Base-by-base conservation (phyloP, 2,888 invertebrate genomes). In the Orthonychiurus folsomi region DNA sequence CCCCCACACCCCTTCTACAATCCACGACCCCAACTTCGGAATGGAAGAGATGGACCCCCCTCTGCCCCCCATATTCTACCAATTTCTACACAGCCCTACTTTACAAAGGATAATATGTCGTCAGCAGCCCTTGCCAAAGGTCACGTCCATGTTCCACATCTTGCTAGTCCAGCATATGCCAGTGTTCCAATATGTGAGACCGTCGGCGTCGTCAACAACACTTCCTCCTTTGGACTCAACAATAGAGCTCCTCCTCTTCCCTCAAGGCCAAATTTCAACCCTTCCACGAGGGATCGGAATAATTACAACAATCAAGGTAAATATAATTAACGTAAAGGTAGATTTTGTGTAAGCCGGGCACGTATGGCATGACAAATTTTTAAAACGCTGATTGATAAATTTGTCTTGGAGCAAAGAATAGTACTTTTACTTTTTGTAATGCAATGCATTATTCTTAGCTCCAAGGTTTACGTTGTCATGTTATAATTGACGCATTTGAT, bases 101-200 rank as follows among this genome's bases (percentile, higher is more conserved):
- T 55, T 27, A 20, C 20, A 21, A 63, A 63, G 50, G 65, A 63
- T 25, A 27, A 27, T 27, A n/a, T 20, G 12, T 25, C 5, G 3
- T n/a, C 57, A 12, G 26, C 20, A 9, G 27, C 60, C 53, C 20
- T 37, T 28, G 37, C 26, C 3, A 57, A 55, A 24, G 21, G 24
- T 3, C 55, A 21, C 9, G 12, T 12, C 5, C 55, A 55, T 61
- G 59, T 48, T 52, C 53, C 63, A 18, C 55, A 63, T 54, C 56
- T 52, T 53, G 28, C 61, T 56, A 67, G 63, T 65, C 63, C 65
- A 18, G 67, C 67, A 1, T 67, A 67, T 48, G 67, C 67, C n/a
- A 66, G 65, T 60, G 67, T 67, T 18, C 65, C 65, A 2, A 66
- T 67, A 37, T 65, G 65, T 55, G 65, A 65, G 57, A 60, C 57